Conservation (phyloP, 2,888 invertebrate species). For the Hedychridium roseum region DNA sequence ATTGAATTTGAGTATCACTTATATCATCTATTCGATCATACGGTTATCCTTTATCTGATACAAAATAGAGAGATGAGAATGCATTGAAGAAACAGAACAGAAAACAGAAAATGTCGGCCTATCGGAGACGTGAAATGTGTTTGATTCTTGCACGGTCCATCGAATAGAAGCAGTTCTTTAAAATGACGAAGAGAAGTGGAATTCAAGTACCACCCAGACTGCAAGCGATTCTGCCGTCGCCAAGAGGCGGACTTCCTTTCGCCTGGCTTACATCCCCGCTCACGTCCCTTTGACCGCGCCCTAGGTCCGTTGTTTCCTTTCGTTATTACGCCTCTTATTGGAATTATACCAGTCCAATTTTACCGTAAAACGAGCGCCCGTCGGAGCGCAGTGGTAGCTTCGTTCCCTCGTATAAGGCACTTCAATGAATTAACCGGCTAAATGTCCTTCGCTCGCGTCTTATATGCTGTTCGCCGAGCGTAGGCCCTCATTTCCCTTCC, state of each 20-base stretch:
- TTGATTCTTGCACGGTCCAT: no score
- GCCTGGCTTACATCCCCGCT: slow-evolving; percentile 14
- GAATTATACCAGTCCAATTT: slow-evolving; percentile 19
- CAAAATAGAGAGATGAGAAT: no score
- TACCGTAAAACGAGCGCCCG: slow-evolving; percentile 7
- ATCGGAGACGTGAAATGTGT: no score
- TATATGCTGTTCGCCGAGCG: slow-evolving; percentile 12
- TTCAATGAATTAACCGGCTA: slow-evolving; percentile 36
- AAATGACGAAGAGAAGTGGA: slow-evolving; percentile 19
- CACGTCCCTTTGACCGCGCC: no score
- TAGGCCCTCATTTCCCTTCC: slow-evolving; percentile 7
- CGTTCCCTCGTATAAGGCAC: slow-evolving; percentile 17
- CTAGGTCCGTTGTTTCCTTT: slow-evolving; percentile 6
- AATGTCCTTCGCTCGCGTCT: slow-evolving; percentile 11
- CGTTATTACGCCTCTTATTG: slow-evolving; percentile 20
- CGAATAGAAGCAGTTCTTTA: no score
- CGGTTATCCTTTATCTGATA: no score
- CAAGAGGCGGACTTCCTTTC: slow-evolving; percentile 19
- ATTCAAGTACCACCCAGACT: slow-evolving; percentile 22
- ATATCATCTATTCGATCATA: no score
- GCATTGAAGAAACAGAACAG: no score
- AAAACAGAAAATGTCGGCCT: no score
- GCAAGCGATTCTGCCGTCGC: no score
- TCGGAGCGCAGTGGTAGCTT: not conserved
- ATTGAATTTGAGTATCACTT: no score